A percentile compares a stretch with the other conserved stretches of the same genome.
Evolutionary conservation across 2,797 vertebrate species (phyloP).

Genomic region (Coranthus polyacanthus): DNA sequence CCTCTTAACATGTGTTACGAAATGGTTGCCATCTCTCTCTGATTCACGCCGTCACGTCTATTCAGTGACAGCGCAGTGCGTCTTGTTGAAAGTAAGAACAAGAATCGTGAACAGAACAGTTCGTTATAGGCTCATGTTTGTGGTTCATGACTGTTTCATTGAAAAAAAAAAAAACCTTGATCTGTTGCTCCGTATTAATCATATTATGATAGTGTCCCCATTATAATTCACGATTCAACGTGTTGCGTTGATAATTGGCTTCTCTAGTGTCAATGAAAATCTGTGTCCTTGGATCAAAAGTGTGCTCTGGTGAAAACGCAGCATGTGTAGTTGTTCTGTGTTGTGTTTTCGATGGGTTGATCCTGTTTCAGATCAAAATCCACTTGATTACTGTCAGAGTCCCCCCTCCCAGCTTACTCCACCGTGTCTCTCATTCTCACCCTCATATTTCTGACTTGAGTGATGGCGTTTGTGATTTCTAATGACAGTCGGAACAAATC

Average conservation of each 20-base stretch:
- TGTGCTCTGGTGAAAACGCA: neutral
- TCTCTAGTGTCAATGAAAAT: slow-evolving; percentile 13
- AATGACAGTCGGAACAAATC: slow-evolving; percentile 99
- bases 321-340: slow-evolving; percentile 26
- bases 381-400: slow-evolving; percentile 54
- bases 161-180: neutral
- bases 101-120: slow-evolving; percentile 9
- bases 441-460: slow-evolving; percentile 85
- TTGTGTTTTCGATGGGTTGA: slow-evolving; percentile 44
- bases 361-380: slow-evolving; percentile 65
- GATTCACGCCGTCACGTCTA: slow-evolving; percentile 15
- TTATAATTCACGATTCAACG: slow-evolving; percentile 27
- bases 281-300: slow-evolving; percentile 26
- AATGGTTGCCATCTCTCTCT: slow-evolving; percentile 40
- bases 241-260: slow-evolving; percentile 41
- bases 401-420: slow-evolving; percentile 16
- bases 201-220: slow-evolving; percentile 12
- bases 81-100: slow-evolving; percentile 50
- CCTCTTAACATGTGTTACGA: slow-evolving; percentile 19
- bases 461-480: slow-evolving; percentile 93
- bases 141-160: slow-evolving; percentile 7
- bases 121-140: slow-evolving; percentile 5
- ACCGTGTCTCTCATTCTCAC: slow-evolving; percentile 41
- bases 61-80: slow-evolving; percentile 24
- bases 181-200: neutral